Conservation (phyloP, 2,888 invertebrate species). For the Pteria penguin region DNA sequence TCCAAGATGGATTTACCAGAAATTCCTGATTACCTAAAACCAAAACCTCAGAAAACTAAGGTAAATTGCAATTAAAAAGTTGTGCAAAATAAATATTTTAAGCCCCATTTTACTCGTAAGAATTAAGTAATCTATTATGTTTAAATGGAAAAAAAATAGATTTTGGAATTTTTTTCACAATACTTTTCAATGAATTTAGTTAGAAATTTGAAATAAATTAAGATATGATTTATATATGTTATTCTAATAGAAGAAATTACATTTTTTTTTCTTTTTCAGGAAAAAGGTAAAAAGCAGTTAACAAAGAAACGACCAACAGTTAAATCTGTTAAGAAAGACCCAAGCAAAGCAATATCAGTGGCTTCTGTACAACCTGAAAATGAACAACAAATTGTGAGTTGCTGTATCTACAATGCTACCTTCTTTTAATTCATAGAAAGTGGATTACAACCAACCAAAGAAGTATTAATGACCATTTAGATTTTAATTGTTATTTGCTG, state of each 20-base stretch:
- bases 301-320: neutral
- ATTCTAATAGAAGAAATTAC: neutral
- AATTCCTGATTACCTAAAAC: conserved; percentile 35
- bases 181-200: too few relatives aligned
- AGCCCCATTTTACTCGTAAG: too few relatives aligned
- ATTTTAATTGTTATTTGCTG: too few relatives aligned
- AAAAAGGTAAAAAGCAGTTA: conserved; percentile 21
- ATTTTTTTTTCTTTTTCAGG: neutral
- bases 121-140: too few relatives aligned
- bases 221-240: neutral
- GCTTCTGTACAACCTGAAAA: conserved; percentile 36
- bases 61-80: too few relatives aligned
- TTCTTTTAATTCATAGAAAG: too few relatives aligned
- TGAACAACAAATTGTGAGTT: neutral
- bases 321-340: conserved; percentile 22
- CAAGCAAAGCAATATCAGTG: conserved; percentile 39
- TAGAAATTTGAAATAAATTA: neutral
- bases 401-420: too few relatives aligned
- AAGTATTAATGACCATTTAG: too few relatives aligned
- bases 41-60: conserved; percentile 36
- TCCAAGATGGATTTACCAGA: conserved; percentile 8
- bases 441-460: too few relatives aligned
- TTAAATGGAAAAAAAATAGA: too few relatives aligned
- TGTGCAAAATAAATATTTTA: too few relatives aligned
- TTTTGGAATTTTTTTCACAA: neutral